Percentiles rank a stretch among this genome's conserved stretches.
Conservation (phyloP, 2,113 vertebrate species). For the Telmatochromis sp. region DNA sequence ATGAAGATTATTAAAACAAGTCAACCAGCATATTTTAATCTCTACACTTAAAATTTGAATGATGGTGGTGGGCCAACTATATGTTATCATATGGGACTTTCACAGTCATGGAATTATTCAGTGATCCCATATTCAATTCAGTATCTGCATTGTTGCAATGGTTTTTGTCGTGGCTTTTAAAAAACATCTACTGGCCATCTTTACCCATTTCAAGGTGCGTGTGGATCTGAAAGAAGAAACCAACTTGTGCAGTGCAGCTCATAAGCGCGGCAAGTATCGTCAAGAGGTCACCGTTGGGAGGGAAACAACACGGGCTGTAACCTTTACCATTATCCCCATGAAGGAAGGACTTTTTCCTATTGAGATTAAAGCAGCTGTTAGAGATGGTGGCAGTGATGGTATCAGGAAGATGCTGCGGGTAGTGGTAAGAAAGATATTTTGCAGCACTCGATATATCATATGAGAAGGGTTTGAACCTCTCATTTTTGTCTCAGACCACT, state of each 20-base stretch:
- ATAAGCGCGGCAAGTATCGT: background rate
- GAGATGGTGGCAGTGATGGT: slow-evolving; percentile 48
- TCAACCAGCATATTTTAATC: background rate
- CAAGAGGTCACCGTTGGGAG: slow-evolving; percentile 9
- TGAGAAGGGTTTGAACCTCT: background rate
- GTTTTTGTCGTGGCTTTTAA: background rate
- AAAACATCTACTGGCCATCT: background rate
- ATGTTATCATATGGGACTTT: background rate
- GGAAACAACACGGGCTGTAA: slow-evolving; percentile 54
- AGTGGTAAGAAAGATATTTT: slow-evolving; percentile 71
- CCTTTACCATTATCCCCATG: slow-evolving; percentile 78
- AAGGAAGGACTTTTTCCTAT: slow-evolving; percentile 57
- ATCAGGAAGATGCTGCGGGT: slow-evolving; percentile 76
- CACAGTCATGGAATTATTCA: background rate
- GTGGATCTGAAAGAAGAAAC: background rate
- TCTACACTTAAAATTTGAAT: background rate
- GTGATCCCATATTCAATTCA: background rate
- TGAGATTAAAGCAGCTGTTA: slow-evolving; percentile 75
- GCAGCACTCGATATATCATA: background rate
- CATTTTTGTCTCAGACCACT: background rate
- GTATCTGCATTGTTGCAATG: background rate
- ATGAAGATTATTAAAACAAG: background rate
- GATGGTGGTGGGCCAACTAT: background rate
- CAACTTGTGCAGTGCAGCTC: background rate
- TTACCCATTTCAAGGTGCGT: background rate